Evolutionary conservation across 2,888 invertebrate species (phyloP).

Genomic region (Heteropelma amictum): DNA sequence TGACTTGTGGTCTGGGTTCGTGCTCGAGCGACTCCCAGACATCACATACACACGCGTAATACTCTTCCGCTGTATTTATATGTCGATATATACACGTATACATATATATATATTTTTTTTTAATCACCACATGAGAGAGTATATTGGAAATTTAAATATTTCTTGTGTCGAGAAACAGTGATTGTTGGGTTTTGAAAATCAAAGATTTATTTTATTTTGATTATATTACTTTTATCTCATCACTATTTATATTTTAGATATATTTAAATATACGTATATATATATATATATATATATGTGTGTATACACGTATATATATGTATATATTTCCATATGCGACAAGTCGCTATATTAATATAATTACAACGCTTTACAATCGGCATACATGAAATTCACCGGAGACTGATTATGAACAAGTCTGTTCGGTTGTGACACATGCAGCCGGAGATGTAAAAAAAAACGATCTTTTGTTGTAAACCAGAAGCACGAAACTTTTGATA

Average conservation of each 20-base stretch:
- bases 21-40: conserved; percentile 83
- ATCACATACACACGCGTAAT: conserved; percentile 77
- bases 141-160: conserved; percentile 52
- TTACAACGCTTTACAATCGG: conserved; percentile 11
- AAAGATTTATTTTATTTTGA: conserved; percentile 6
- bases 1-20: conserved; percentile 89
- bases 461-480: conserved; percentile 32
- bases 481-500: conserved; percentile 30
- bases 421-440: conserved; percentile 55
- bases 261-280: background rate
- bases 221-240: background rate
- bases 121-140: conserved; percentile 47
- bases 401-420: conserved; percentile 2
- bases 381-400: conserved; percentile 20
- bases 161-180: conserved; percentile 38
- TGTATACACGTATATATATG: background rate
- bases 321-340: background rate
- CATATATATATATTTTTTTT: background rate
- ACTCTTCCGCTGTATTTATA: conserved; percentile 15
- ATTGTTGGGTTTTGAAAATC: conserved; percentile 21
- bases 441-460: conserved; percentile 27
- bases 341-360: conserved; percentile 29
- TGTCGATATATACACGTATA: background rate
- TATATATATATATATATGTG: conserved; percentile 30
- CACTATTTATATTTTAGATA: background rate